Evolutionary conservation across 2,888 invertebrate species (phyloP), one percentile per base, ranked within the genome.

Genomic region (Spilarctia lutea): DNA sequence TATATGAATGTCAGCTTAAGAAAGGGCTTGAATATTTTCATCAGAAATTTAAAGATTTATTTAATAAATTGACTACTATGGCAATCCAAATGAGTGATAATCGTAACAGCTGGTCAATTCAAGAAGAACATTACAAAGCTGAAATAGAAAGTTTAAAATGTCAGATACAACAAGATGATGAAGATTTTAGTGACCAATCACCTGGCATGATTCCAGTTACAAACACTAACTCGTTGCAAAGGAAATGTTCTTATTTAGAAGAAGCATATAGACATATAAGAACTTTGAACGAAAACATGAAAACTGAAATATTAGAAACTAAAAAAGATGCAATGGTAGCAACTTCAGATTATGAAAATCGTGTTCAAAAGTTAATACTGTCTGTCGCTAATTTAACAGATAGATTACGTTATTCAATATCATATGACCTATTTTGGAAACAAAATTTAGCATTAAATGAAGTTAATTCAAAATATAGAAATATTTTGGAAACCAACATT

Each of bases 401-500:
- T 79, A 96, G 93, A 86, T 83, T 96, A 68, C 91, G 95, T 7
- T 92, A 91, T 79, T 95, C 94, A 27, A 90, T 97, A 65, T 92
- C 96, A 68, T 85, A 92, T 24, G 91, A 95, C 7, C 83, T 94
- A 48, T 96, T 96, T 88, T 94, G 95, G 87, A 96, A 96, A 83
- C 91, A 96, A 82, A 96, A 96, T 88, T 91, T 92, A 67, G 91
- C 94, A 71, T 91, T 96, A 65, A 96, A 96, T 78, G 94, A 96
- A 74, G 84, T 93, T n/a, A 89, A 92, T 4, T 86, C 94, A 30
- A 97, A 97, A 86, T 96, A 96, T 81, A 91, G 96, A 83, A 92
- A 92, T 79, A 74, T 94, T 27, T 71, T 96, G n/a, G 90, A 93
- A 78, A 72, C 76, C 16, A 86, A 89, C 56, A 78, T 91, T 10